A percentile compares a stretch with the other conserved stretches of the same genome.
phyloP scores from a whole-genome alignment of 2,888 invertebrate genomes.

The Coremacera marginata region DNA sequence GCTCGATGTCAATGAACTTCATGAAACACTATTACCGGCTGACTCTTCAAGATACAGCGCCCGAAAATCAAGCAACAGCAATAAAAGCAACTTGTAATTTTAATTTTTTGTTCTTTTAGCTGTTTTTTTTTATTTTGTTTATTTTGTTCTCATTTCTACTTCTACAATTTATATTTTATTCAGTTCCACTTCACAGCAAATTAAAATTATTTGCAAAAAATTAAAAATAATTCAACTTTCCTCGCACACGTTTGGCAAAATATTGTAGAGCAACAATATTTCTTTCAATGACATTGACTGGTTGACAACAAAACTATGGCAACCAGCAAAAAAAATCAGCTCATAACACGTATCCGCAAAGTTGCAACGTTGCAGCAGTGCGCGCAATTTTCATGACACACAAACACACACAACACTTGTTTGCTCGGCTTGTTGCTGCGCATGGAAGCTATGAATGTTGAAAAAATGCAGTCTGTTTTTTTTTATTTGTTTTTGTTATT shows the following conservation, averaged over 20 bases:
- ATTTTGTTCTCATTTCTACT: background rate
- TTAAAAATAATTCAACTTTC: too few relatives aligned
- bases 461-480: background rate
- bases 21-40: conserved; percentile 3
- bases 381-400: background rate
- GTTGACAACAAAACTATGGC: background rate
- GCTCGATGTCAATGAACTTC: conserved; percentile 24
- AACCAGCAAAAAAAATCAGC: background rate
- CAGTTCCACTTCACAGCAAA: background rate
- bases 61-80: conserved; percentile 18
- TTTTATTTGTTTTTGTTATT: background rate
- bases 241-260: too few relatives aligned
- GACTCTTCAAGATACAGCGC: conserved; percentile 15
- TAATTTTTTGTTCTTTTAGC: too few relatives aligned
- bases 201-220: background rate
- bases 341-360: background rate
- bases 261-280: background rate
- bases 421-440: background rate
- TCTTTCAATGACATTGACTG: background rate
- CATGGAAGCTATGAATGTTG: background rate
- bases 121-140: background rate
- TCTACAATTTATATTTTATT: background rate
- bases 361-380: too few relatives aligned
- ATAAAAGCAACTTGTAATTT: conserved; percentile 17
- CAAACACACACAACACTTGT: background rate